A percentile compares a stretch with the other conserved stretches of the same genome.
Evolutionary conservation across 2,888 invertebrate genomes (phyloP).

Genomic region (Epistrophella euchroma): DNA sequence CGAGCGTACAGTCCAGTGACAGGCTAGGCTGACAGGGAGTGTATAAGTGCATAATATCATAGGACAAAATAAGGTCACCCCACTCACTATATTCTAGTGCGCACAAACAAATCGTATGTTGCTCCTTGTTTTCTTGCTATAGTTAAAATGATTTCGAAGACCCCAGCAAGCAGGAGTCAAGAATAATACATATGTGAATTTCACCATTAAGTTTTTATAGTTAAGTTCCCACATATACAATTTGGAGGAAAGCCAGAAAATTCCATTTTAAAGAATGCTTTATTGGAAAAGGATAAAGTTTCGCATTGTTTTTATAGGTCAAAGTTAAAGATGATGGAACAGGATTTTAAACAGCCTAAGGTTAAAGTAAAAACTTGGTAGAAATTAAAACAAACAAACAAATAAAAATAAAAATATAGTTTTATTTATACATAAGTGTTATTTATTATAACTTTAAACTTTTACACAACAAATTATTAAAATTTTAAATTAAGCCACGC

Average conservation of each 20-base stretch:
- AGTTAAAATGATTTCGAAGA: slow-evolving; percentile 27
- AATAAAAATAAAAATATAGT: too few species aligned
- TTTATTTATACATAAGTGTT: too few species aligned
- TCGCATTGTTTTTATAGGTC: neutral
- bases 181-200: slow-evolving; percentile 11
- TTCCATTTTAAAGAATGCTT: neutral
- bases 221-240: neutral
- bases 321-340: too few species aligned
- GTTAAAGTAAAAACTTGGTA: too few species aligned
- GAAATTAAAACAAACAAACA: too few species aligned
- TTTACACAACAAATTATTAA: too few species aligned
- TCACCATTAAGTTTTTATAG: neutral
- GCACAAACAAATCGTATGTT: slow-evolving; percentile 68
- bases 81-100: slow-evolving; percentile 61
- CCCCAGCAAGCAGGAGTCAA: slow-evolving; percentile 6
- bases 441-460: too few species aligned
- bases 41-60: slow-evolving; percentile 44
- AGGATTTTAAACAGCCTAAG: too few species aligned
- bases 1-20: slow-evolving; percentile 31
- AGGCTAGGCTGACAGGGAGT: too few species aligned
- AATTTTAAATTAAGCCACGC: too few species aligned
- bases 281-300: neutral
- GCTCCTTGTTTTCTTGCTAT: slow-evolving; percentile 23
- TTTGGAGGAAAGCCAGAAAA: neutral
- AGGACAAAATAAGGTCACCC: slow-evolving; percentile 66